Evolutionary conservation across 2,888 invertebrate genomes (phyloP).

Genomic region (Phalangium opilio): DNA sequence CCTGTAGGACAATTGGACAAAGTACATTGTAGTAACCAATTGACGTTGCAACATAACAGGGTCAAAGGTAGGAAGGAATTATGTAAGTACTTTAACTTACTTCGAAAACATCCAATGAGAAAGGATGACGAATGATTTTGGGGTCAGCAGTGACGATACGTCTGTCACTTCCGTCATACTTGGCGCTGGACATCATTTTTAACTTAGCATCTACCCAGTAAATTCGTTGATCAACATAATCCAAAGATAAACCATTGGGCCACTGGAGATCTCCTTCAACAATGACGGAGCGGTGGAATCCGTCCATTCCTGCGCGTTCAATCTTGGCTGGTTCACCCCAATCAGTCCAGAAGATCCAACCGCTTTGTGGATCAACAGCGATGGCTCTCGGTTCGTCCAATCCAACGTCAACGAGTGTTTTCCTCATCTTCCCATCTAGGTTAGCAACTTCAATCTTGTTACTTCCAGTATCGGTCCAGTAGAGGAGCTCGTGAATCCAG

Average conservation of each 20-base stretch:
- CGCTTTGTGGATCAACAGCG: conserved; percentile 79
- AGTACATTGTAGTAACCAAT: neutral
- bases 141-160: conserved; percentile 48
- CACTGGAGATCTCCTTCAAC: conserved; percentile 76
- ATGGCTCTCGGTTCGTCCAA: conserved; percentile 89
- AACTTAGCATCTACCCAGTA: conserved; percentile 97
- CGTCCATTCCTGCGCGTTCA: conserved; percentile 92
- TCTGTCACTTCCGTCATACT: conserved; percentile 67
- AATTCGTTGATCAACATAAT: conserved; percentile 68
- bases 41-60: no score
- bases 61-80: no score
- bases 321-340: conserved; percentile 89
- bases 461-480: conserved; percentile 80
- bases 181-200: conserved; percentile 71
- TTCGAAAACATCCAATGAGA: conserved; percentile 93
- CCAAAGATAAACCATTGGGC: conserved; percentile 91
- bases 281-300: conserved; percentile 68
- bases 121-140: conserved; percentile 73
- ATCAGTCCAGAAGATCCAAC: conserved; percentile 94
- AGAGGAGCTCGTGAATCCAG: conserved; percentile 94
- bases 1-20: conserved; percentile 25
- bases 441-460: conserved; percentile 86
- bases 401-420: conserved; percentile 63
- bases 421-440: conserved; percentile 69
- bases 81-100: conserved; percentile 30